phyloP scores from a whole-genome alignment of 1,140 invertebrate species.

The Procambarus virginalis region DNA sequence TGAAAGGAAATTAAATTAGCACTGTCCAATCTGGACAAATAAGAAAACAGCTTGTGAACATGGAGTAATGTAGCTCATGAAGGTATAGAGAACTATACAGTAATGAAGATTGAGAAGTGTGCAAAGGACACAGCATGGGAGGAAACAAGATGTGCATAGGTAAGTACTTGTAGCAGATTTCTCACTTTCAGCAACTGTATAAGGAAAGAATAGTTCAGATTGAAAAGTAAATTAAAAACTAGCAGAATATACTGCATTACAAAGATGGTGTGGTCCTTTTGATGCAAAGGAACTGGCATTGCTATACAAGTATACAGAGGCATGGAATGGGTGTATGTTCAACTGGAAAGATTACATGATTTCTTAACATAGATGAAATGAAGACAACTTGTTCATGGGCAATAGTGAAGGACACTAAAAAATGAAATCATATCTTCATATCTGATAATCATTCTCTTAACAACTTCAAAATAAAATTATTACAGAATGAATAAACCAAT shows the following conservation, averaged over 20 bases:
- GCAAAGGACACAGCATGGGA: background rate
- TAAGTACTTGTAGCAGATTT: background rate
- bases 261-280: constrained; percentile 4
- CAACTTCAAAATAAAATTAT: background rate
- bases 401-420: background rate
- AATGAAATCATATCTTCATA: background rate
- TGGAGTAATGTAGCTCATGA: background rate
- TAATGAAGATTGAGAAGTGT: background rate
- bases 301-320: constrained; percentile 5
- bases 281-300: background rate
- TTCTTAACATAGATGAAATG: constrained; percentile 7
- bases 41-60: background rate
- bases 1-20: background rate
- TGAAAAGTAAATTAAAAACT: background rate
- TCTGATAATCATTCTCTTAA: background rate
- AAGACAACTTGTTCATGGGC: constrained; percentile 27
- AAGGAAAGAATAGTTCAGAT: background rate
- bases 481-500: no score
- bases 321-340: constrained; percentile 21
- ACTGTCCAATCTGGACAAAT: background rate
- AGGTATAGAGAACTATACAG: background rate
- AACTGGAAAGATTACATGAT: constrained; percentile 17
- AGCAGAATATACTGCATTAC: background rate
- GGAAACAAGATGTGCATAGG: background rate
- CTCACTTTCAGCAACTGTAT: background rate